These are phyloP conservation scores for Montifringilla adamsi DNA, from an alignment of 2,113 vertebrate genomes.

Conservation along the genomic window DNA sequence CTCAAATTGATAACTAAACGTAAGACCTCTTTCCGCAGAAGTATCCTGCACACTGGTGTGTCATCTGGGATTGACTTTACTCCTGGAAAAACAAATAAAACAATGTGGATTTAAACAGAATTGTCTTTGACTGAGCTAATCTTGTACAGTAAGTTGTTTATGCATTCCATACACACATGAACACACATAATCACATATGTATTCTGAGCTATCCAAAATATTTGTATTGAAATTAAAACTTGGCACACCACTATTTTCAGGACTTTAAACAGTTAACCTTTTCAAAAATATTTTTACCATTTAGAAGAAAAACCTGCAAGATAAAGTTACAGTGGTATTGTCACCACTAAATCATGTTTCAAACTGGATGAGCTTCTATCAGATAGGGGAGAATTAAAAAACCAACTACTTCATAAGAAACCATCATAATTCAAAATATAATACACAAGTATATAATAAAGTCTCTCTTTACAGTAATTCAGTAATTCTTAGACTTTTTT, in stretches of 20 bases:
- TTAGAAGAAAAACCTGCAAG: not conserved
- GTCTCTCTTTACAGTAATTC: not conserved
- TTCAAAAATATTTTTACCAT: not conserved
- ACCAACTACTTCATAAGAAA: not conserved
- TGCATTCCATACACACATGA: not conserved
- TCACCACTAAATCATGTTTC: not conserved
- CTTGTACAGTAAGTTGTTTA: not conserved
- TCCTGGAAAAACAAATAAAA: conserved; percentile 70
- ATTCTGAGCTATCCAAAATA: not conserved
- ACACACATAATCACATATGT: fast-evolving
- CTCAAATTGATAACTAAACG: conserved; percentile 96
- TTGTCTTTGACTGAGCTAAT: not conserved
- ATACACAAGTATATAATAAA: not conserved
- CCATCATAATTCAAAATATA: not conserved
- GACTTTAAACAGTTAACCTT: not conserved
- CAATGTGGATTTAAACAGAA: not conserved
- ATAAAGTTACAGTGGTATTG: not conserved
- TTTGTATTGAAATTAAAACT: not conserved
- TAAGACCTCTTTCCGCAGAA: conserved; percentile 94
- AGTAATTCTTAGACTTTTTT: not conserved
- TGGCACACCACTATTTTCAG: not conserved
- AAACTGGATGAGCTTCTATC: not conserved
- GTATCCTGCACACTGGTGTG: conserved; percentile 89
- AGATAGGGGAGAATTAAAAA: not conserved
- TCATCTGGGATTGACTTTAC: conserved; percentile 93